Evolutionary conservation across 1,140 invertebrate genomes (phyloP).

Genomic region (Drosophila cardini): DNA sequence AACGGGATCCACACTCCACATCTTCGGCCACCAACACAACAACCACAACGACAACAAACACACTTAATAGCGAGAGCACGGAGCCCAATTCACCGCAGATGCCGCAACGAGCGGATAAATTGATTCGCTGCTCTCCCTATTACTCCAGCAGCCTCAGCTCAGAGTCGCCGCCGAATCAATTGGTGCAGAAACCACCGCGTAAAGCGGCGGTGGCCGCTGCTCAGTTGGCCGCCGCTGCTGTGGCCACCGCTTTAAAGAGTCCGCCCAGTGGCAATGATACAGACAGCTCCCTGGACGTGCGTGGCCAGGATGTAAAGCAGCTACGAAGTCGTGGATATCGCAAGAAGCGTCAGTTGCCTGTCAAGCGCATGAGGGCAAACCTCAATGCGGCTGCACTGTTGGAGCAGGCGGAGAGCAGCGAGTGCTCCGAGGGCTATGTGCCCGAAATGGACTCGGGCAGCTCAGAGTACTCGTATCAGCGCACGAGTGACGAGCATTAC

Average conservation of each 20-base stretch:
- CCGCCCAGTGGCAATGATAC: constrained; percentile 89
- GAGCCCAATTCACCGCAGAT: constrained; percentile 82
- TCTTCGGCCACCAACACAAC: constrained; percentile 77
- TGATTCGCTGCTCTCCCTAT: constrained; percentile 89
- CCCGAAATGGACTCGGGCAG: constrained; percentile 88
- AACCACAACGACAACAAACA: constrained; percentile 81
- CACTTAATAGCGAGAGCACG: constrained; percentile 76
- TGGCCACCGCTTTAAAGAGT: constrained; percentile 86
- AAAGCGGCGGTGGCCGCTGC: constrained; percentile 85
- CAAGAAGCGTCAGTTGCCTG: constrained; percentile 86
- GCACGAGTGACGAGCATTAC: constrained; percentile 77
- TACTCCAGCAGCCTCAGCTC: constrained; percentile 89
- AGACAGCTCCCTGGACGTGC: constrained; percentile 88
- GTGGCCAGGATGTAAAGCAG: constrained; percentile 86
- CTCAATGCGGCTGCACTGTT: constrained; percentile 85
- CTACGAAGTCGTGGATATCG: constrained; percentile 87
- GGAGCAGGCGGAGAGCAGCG: constrained; percentile 86
- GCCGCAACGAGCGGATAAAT: constrained; percentile 85
- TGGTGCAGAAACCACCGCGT: constrained; percentile 86
- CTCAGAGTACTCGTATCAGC: constrained; percentile 87
- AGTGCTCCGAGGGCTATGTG: constrained; percentile 88
- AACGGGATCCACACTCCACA: constrained; percentile 66
- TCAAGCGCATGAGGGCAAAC: constrained; percentile 86
- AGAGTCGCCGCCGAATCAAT: constrained; percentile 88
- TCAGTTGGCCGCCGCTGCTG: constrained; percentile 47